phyloP scores from a whole-genome alignment of 2,888 invertebrate species.

The Drosophila austrosaltans region DNA sequence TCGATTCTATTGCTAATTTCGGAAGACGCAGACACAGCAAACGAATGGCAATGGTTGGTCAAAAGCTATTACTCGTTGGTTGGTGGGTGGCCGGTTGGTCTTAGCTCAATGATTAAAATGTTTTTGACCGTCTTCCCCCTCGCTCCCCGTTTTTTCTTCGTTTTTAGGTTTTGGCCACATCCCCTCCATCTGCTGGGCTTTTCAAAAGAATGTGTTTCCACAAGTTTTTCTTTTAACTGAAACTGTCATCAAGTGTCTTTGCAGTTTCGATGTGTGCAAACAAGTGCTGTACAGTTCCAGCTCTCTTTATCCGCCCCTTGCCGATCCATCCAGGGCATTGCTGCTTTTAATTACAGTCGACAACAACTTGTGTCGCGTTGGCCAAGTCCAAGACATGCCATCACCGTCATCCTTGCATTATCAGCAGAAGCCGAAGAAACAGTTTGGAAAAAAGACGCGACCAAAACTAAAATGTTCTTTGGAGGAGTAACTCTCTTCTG shows the following conservation, averaged over 20 bases:
- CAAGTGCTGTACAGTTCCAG: slow-evolving; percentile 51
- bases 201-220: slow-evolving; percentile 41
- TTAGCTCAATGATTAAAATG: slow-evolving; percentile 68
- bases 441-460: slow-evolving; percentile 28
- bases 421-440: slow-evolving; percentile 52
- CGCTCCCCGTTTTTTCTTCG: background rate
- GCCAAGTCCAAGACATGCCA: slow-evolving; percentile 47
- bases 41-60: slow-evolving; percentile 39
- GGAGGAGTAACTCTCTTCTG: background rate
- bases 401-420: slow-evolving; percentile 75
- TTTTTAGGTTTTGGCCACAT: slow-evolving; percentile 3
- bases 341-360: slow-evolving; percentile 75
- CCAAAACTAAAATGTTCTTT: background rate
- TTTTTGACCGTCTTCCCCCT: slow-evolving; percentile 30
- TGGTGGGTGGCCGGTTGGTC: background rate
- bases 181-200: slow-evolving; percentile 27
- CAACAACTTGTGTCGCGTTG: slow-evolving; percentile 57
- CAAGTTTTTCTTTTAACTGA: slow-evolving; percentile 74
- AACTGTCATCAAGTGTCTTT: slow-evolving; percentile 76
- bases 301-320: background rate
- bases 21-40: slow-evolving; percentile 68
- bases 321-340: slow-evolving; percentile 39
- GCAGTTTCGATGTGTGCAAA: slow-evolving; percentile 76
- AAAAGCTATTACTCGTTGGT: slow-evolving; percentile 69
- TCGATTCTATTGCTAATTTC: slow-evolving; percentile 64